phyloP scores from a whole-genome alignment of 1,140 invertebrate species.

The Drosophila leontia region DNA sequence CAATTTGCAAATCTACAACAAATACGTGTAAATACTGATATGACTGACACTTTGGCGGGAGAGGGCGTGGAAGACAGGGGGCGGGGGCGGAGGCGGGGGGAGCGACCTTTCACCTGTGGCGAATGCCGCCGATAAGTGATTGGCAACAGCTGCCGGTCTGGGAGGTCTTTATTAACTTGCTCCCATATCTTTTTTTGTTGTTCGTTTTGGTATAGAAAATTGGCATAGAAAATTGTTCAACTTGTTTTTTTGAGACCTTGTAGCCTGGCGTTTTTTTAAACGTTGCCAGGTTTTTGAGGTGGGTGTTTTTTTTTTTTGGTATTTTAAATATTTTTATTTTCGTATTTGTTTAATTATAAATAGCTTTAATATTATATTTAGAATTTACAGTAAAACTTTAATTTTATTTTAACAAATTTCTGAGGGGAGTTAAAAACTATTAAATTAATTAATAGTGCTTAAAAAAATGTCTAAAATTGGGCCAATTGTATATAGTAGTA shows the following conservation, averaged over 20 bases:
- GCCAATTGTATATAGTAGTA: too few relatives aligned
- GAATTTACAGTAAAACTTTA: too few relatives aligned
- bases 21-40: conserved; percentile 82
- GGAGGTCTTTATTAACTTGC: conserved; percentile 68
- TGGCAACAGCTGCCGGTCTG: conserved; percentile 54
- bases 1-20: conserved; percentile 81
- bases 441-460: too few relatives aligned
- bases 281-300: not conserved
- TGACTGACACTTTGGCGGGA: conserved; percentile 63
- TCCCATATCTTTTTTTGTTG: conserved; percentile 9
- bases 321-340: not conserved
- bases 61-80: conserved; percentile 3
- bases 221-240: conserved; percentile 15
- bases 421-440: too few relatives aligned
- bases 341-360: not conserved
- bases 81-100: not conserved
- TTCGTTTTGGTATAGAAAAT: conserved; percentile 6
- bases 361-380: not conserved
- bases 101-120: conserved; percentile 47
- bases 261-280: not conserved
- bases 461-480: too few relatives aligned
- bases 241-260: not conserved
- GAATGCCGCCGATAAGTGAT: conserved; percentile 52
- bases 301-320: not conserved
- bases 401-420: too few relatives aligned